A percentile compares a stretch with the other conserved stretches of the same genome.
These are phyloP conservation scores for Neofelis nebulosa DNA, from an alignment of 2,113 vertebrate species.

Conservation along the genomic window DNA sequence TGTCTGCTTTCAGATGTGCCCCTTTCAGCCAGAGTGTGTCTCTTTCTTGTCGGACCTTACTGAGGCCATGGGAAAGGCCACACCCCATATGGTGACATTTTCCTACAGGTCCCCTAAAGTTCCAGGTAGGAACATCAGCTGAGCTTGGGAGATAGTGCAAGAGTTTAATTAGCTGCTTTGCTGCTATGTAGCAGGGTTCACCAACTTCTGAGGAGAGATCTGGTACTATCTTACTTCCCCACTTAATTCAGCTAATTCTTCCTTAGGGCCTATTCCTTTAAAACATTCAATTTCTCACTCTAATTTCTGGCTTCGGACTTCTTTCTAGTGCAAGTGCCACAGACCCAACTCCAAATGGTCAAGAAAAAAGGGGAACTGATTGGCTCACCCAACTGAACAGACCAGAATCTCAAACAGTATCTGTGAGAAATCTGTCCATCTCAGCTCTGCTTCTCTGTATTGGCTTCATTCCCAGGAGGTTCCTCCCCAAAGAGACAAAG, in stretches of 20 bases:
- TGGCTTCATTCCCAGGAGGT: neutral
- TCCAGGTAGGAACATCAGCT: neutral
- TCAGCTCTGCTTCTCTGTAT: neutral
- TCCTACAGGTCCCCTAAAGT: neutral
- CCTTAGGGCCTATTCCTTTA: neutral
- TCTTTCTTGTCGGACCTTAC: slow-evolving; percentile 2
- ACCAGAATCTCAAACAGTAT: neutral
- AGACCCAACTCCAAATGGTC: neutral
- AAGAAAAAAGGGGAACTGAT: neutral
- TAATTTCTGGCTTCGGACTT: slow-evolving; percentile 8
- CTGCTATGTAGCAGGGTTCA: neutral
- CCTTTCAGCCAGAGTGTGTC: neutral
- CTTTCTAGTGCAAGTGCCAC: neutral
- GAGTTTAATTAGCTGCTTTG: neutral
- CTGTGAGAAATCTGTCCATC: neutral
- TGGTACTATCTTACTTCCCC: neutral
- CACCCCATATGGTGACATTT: neutral
- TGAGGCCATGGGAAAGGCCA: neutral
- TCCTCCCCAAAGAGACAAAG: slow-evolving; percentile 6
- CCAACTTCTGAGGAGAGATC: neutral
- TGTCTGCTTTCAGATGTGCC: neutral
- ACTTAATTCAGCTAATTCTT: neutral
- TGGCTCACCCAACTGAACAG: neutral
- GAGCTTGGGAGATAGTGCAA: neutral
- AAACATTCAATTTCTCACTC: slow-evolving; percentile 12